Evolutionary conservation across 2,797 vertebrate species (phyloP), one percentile per base, ranked within the genome.

Genomic region (Loris lydekkerianus): DNA sequence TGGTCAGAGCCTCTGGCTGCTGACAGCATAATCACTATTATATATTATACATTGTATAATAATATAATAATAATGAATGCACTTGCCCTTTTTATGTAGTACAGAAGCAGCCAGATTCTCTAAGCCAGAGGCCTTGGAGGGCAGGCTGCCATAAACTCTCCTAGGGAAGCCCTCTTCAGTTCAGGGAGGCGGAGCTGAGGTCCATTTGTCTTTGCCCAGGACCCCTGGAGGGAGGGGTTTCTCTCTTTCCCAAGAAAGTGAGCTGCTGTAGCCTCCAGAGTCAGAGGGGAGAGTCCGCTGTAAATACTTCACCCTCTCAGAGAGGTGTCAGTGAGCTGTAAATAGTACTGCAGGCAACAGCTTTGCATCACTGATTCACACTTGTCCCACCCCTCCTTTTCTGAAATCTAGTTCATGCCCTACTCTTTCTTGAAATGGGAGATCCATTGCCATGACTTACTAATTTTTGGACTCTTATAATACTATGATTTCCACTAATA

Each of bases 1-100:
- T 82, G 87, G 95, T 96, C 95, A 96, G 94, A 97, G 95, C 89
- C 86, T 94, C 94, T 49, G 89, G 83, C 95, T 95, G 89, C 97
- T 97, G 97, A 97, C 94, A 97, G 96, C 63, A 86, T 96, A 96
- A 97, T 97, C 27, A 0, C 96, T 86, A 93, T 97, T 96, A 96
- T 96, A 97, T 97, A 97, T 96, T 96, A 96, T 86, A 94, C 84
- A 96, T 94, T 97, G 94, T 95, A 96, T 97, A 97, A 97, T 96
- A 96, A 96, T 95, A 97, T 95, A 95, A 95, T 96, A 97, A 96
- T 97, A 96, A 97, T 94, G 89, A 97, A 93, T 94, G 81, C 91
- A 95, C 93, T 97, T 97, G 93, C 96, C 97, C 96, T 97, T 97
- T 97, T 97, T 97, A 97, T 96, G 95, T 96, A 95, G 96, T 86